Base-by-base conservation (phyloP, 2,113 vertebrate species). In the Strigops habroptila region DNA sequence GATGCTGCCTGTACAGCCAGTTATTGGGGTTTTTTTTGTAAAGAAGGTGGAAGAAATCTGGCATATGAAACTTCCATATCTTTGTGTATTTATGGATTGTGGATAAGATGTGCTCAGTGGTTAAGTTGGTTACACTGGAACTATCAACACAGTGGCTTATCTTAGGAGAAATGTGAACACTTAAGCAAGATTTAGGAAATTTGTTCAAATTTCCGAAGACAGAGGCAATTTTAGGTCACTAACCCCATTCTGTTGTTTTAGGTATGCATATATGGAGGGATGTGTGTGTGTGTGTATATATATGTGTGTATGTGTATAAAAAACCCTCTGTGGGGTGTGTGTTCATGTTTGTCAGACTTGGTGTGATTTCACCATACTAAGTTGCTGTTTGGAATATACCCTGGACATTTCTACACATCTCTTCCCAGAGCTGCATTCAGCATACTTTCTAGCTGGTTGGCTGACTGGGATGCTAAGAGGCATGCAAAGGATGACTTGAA, bases 231-330 rank as follows among this genome's bases (percentile, higher is more conserved):
- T 90, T 76, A 52, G 30, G 25, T 25, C 0, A 1, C 19, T 37
- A 0, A 52, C 9, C 39, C 9, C 31, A 14, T 73, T 77, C 27
- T 68, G 14, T 43, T 79, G 16, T 43, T 59, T 74, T 57, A 68
- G 6, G 31, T 76, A 3, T 31, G 22, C 4, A 2, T 41, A 2
- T 25, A 7, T 41, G 30, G 13, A 31, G n/a, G 18, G 7, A 22
- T 44, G 7, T 22, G 4, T 51, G 2, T 46, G 0, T 68, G 6
- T 70, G 12, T 7, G 2, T 18, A 1, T 15, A 2, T 8, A 4
- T 25, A 4, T 33, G 18, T 33, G 18, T 14, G 9, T 37, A 19
- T 5, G 4, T 68, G 4, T 23, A 5, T 83, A 39, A 43, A 68
- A 65, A 7, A 1, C 2, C 3, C 4, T 6, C 28, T 49, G 46